Base-by-base conservation (phyloP, 2,113 vertebrate species). In the Sula dactylatra region DNA sequence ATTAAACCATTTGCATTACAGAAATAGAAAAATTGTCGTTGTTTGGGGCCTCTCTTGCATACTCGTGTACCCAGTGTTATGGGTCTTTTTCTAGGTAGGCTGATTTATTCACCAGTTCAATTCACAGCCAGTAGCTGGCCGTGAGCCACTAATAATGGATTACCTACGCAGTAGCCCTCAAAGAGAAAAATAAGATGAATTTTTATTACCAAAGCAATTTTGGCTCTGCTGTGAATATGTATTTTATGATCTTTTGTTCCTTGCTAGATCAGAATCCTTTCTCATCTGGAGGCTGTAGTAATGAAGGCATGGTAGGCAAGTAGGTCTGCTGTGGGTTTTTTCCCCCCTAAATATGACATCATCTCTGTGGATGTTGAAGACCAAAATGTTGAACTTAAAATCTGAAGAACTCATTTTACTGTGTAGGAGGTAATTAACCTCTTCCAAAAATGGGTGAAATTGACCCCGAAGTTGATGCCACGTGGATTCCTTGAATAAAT, bases 171-270 rank as follows among this genome's bases (percentile, higher is more conserved):
- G 55, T 61, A 85, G 38, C 47, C 70, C 86, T 95, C 69, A 66
- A 95, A 96, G 73, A 78, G 65, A 42, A 91, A 93, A 94, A 78
- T 40, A 93, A 88, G 81, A 91, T 73, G 74, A 70, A 27, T 71
- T 87, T 91, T 93, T 95, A 84, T 91, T 90, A 45, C 52, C n/a
- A 13, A 64, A 72, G 65, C n/a, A 67, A 49, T 96, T 94, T 74
- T 87, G 59, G n/a, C 32, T 66, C 7, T 62, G 27, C 62, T 91
- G n/a, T 80, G 82, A 84, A 61, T 76, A 88, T 65, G 44, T 87
- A 24, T 76, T 94, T 95, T 86, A 83, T 0, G 0, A 61, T 72
- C 62, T 72, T 77, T 83, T 76, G 44, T 86, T 83, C 36, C 1
- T 1, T 27, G 36, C 26, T 77, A 0, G 6, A 81, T 31, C n/a